Evolutionary conservation across 2,113 vertebrate species (phyloP).

Genomic region (Condylura cristata): DNA sequence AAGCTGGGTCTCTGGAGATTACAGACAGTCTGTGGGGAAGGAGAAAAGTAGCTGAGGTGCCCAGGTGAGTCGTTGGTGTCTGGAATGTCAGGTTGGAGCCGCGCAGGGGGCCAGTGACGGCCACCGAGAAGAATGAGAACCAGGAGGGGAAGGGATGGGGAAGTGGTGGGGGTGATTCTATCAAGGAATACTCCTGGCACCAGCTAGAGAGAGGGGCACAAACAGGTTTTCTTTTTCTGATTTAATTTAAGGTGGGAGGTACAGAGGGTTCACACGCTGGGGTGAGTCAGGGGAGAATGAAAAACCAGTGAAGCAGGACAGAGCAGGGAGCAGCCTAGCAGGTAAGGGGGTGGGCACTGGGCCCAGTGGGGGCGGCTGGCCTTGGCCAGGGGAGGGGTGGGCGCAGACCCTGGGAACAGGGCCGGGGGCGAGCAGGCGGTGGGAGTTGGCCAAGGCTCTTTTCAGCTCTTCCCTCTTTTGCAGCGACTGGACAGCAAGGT

Average conservation of each 20-base stretch:
- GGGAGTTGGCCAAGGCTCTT: background rate
- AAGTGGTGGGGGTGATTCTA: background rate
- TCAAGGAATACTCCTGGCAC: background rate
- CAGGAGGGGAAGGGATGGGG: background rate
- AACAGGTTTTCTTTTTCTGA: background rate
- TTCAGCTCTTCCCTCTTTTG: background rate
- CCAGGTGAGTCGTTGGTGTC: background rate
- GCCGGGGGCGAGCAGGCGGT: background rate
- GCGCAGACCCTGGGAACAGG: background rate
- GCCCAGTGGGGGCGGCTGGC: background rate
- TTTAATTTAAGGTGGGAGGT: background rate
- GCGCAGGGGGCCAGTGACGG: background rate
- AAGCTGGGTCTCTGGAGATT: background rate
- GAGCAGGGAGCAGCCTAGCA: background rate
- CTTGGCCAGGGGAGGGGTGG: background rate
- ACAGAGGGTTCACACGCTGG: background rate
- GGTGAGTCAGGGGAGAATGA: background rate
- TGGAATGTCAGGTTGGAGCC: background rate
- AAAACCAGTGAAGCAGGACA: no score
- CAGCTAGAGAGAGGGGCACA: background rate
- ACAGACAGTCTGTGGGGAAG: background rate
- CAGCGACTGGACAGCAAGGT: constrained; percentile 16
- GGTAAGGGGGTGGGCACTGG: background rate
- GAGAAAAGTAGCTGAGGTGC: background rate
- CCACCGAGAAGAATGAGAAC: background rate